These are phyloP conservation scores for Takifugu flavidus DNA, from an alignment of 2,113 vertebrate genomes.

Conservation along the genomic window DNA sequence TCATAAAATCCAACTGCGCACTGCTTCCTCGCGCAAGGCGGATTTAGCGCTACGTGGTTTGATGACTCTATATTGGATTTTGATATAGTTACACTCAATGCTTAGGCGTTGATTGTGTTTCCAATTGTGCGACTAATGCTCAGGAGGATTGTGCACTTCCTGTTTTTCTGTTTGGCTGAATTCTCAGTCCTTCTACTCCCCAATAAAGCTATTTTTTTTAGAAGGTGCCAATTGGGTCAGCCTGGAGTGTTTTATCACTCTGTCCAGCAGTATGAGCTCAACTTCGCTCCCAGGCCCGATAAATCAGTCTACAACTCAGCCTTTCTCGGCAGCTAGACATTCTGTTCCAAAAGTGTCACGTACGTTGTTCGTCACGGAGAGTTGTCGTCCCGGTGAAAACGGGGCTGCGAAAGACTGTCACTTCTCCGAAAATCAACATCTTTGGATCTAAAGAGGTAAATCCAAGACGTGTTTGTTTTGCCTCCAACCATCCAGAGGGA, in stretches of 20 bases:
- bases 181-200: constrained; percentile 13
- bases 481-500: constrained; percentile 32
- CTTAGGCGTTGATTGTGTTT: constrained; percentile 23
- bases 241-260: constrained; percentile 50
- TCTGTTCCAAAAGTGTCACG: constrained; percentile 58
- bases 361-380: constrained; percentile 49
- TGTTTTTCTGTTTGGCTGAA: constrained; percentile 9
- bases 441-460: constrained; percentile 36
- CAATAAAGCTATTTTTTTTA: constrained; percentile 38
- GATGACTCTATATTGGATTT: constrained; percentile 29
- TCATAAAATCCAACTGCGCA: constrained; percentile 17
- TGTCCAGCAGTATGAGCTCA: constrained; percentile 37
- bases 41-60: constrained; percentile 24
- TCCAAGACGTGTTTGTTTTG: constrained; percentile 49
- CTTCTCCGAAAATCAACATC: constrained; percentile 39
- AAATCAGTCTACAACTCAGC: constrained; percentile 45
- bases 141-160: constrained; percentile 17
- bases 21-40: not conserved
- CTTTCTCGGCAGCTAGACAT: constrained; percentile 27
- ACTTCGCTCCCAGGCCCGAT: constrained; percentile 39
- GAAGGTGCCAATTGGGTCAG: constrained; percentile 55
- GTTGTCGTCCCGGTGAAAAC: constrained; percentile 11
- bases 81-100: constrained; percentile 20
- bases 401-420: constrained; percentile 21
- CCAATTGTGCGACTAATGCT: constrained; percentile 24